A percentile compares a stretch with the other conserved stretches of the same genome.
Conservation (phyloP, 2,888 invertebrate species). For the Eubasilissa splendida region DNA sequence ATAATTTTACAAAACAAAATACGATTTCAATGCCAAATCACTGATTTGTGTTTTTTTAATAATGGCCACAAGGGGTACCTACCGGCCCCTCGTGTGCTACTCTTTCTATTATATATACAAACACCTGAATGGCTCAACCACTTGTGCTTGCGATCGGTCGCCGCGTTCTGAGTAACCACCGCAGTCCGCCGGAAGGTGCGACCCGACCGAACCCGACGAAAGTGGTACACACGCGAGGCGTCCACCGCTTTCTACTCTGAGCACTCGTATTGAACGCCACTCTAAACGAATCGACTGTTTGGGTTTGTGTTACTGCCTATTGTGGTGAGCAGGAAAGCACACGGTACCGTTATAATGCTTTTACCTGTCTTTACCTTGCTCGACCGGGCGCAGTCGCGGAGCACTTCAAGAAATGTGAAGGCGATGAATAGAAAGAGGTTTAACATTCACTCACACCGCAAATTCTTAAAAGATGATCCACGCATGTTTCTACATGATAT, state of each 20-base stretch:
- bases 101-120: neutral
- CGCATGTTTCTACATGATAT: neutral
- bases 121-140: conserved; percentile 33
- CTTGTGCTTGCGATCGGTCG: conserved; percentile 12
- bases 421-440: conserved; percentile 5
- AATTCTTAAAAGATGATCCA: neutral
- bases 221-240: neutral
- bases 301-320: conserved; percentile 11
- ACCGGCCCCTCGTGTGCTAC: conserved; percentile 4
- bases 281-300: neutral
- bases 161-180: neutral
- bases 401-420: neutral
- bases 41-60: conserved; percentile 34
- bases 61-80: conserved; percentile 4
- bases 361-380: conserved; percentile 38
- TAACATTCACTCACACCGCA: neutral
- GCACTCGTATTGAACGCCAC: neutral
- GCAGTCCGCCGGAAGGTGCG: neutral
- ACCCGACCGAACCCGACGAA: neutral
- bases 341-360: conserved; percentile 40
- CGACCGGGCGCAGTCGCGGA: conserved; percentile 13
- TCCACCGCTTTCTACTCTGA: conserved; percentile 28
- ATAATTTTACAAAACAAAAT: no score
- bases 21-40: neutral
- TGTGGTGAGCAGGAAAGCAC: conserved; percentile 39